Evolutionary conservation across 2,888 invertebrate genomes (phyloP), one percentile per base, ranked within the genome.

Genomic region (Drosophila sordidula): DNA sequence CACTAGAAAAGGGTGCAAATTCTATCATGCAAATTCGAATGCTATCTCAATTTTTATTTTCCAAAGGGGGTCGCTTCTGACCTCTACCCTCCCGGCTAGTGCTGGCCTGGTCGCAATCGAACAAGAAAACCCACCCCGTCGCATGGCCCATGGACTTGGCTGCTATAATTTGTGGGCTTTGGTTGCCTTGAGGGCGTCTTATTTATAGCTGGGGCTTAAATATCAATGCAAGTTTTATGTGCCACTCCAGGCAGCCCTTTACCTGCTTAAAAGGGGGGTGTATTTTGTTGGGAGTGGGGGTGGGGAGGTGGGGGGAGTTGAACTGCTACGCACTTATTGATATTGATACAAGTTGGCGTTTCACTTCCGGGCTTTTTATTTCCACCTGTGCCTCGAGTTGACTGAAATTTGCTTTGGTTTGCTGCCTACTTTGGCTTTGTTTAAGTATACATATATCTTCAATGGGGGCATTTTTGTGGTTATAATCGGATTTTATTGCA

Each of bases 401-500:
- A 49, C 71, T 63, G 57, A 49, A 66, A 62, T 85, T 69, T 55
- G 56, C 32, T 58, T 74, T 57, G 78, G 59, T 54, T 78, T 44
- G 64, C 50, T 45, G 55, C 49, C 61, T 39, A 49, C 57, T 69
- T 72, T 68, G 29, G 59, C 49, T 50, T 66, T 38, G 47, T 54
- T 49, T 64, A 49, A 62, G 49, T 64, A 68, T 64, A 51, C 39
- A n/a, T 36, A 44, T 9, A 41, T 34, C 82, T 89, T 84, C 61
- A 66, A 78, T 69, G 81, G 78, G 69, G 76, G 88, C 86, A 89
- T 84, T 89, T 90, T 88, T 89, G 90, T 89, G 89, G 90, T 88
- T 89, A 90, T 89, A 89, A 89, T 89, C 89, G 89, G 90, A 90
- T 89, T 89, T 90, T 89, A 89, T 90, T 89, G 88, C 90, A 82